Evolutionary conservation across 2,113 vertebrate genomes (phyloP).

Genomic region (Clupea harengus): DNA sequence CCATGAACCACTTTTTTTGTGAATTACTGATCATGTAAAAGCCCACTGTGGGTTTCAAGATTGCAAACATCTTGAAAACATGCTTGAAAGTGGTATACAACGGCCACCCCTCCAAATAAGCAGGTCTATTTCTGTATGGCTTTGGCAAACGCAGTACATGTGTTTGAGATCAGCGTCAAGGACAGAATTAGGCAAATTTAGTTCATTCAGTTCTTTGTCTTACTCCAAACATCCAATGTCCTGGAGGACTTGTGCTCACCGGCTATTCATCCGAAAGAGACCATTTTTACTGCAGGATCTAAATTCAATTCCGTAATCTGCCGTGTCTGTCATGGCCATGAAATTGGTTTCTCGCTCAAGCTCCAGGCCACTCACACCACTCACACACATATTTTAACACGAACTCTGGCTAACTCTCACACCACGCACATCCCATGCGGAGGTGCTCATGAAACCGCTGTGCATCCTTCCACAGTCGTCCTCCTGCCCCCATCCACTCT

Average conservation of each 20-base stretch:
- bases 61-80: constrained; percentile 72
- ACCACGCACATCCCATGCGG: neutral
- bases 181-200: neutral
- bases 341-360: neutral
- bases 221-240: neutral
- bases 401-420: neutral
- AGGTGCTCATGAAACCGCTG: neutral
- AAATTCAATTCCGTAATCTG: neutral
- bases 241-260: constrained; percentile 35
- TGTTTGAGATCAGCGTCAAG: constrained; percentile 36
- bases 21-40: constrained; percentile 77
- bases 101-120: constrained; percentile 39
- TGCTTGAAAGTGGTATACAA: constrained; percentile 32
- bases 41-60: constrained; percentile 70
- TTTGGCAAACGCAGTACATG: constrained; percentile 37
- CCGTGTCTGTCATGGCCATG: neutral
- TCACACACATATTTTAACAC: neutral
- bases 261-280: constrained; percentile 23
- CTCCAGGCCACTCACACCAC: neutral
- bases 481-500: neutral
- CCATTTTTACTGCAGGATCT: neutral
- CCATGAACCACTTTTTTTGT: constrained; percentile 66
- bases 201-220: constrained; percentile 21
- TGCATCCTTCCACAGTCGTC: neutral
- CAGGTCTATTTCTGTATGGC: constrained; percentile 42